Conservation (phyloP, 2,113 vertebrate genomes). For the Chaetodon trifascialis region DNA sequence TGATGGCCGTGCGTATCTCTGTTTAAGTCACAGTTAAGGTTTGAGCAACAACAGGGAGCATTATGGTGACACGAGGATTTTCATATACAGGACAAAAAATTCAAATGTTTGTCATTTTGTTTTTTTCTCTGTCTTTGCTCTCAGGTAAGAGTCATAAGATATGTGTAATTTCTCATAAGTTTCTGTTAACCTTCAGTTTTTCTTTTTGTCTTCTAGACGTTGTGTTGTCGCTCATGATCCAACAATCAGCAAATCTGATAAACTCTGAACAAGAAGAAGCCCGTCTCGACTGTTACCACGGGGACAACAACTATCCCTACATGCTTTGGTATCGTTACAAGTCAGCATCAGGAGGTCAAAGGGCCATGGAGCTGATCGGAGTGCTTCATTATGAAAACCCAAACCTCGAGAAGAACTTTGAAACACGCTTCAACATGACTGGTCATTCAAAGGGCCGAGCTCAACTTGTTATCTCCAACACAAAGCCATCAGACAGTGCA, state of each 20-base stretch:
- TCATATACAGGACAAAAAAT: neutral
- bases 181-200: accelerated
- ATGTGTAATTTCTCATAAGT: neutral
- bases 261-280: neutral
- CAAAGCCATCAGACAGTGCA: neutral
- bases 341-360: constrained; percentile 25
- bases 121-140: constrained; percentile 18
- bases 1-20: neutral
- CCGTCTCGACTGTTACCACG: constrained; percentile 45
- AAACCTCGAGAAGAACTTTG: constrained; percentile 18
- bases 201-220: constrained; percentile 19
- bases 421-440: constrained; percentile 28
- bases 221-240: constrained; percentile 8
- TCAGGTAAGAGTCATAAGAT: constrained; percentile 42
- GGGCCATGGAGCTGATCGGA: constrained; percentile 55
- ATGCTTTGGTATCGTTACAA: constrained; percentile 53
- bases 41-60: neutral
- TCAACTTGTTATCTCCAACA: constrained; percentile 32
- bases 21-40: neutral
- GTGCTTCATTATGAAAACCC: constrained; percentile 15
- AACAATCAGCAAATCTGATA: constrained; percentile 34
- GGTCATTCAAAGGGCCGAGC: constrained; percentile 38
- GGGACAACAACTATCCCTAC: constrained; percentile 53
- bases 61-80: neutral
- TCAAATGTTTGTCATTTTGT: neutral